Evolutionary conservation across 2,113 vertebrate species (phyloP).

Genomic region (Channa argus): DNA sequence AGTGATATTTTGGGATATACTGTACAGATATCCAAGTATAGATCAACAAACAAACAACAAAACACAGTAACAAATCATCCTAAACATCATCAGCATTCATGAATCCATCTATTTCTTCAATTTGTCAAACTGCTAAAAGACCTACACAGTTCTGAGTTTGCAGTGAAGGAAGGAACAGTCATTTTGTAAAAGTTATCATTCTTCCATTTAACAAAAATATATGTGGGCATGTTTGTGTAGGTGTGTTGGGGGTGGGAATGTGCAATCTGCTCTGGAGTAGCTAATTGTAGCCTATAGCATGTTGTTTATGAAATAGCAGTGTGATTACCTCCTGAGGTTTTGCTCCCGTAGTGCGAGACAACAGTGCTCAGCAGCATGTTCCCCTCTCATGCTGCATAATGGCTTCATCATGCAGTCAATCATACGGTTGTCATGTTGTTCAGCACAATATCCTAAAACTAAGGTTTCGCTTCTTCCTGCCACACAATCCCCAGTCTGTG

Average conservation of each 20-base stretch:
- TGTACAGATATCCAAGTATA: too few species aligned
- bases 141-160: neutral
- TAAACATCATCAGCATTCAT: too few species aligned
- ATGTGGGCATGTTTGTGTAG: neutral
- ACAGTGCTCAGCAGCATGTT: conserved; percentile 64
- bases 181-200: neutral
- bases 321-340: conserved; percentile 75
- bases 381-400: conserved; percentile 65
- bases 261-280: conserved; percentile 29
- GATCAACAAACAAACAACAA: too few species aligned
- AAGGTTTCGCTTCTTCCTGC: conserved; percentile 38
- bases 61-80: too few species aligned
- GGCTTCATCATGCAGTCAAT: conserved; percentile 71
- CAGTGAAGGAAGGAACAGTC: neutral
- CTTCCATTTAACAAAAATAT: neutral
- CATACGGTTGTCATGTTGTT: conserved; percentile 45
- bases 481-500: neutral
- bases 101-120: too few species aligned
- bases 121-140: too few species aligned
- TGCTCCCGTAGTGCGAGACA: conserved; percentile 60
- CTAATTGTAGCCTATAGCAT: conserved; percentile 62
- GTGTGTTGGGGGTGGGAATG: conserved; percentile 2
- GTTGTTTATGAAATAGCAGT: conserved; percentile 72
- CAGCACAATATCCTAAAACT: conserved; percentile 53
- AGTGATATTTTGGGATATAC: too few species aligned